Evolutionary conservation across 2,113 vertebrate genomes (phyloP).

Genomic region (Acrocephalus kingi): DNA sequence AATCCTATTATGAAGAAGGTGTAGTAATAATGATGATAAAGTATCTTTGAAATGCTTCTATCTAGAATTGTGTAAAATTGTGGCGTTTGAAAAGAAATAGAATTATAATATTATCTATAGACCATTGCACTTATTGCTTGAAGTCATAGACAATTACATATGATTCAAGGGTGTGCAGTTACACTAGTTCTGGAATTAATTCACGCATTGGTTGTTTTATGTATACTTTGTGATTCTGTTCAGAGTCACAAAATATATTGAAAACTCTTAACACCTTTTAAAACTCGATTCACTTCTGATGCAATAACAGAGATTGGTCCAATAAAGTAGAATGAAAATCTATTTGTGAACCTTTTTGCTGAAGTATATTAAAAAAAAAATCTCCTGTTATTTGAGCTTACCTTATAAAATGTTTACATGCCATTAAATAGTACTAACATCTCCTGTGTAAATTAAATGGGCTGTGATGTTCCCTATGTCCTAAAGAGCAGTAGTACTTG

Average conservation of each 20-base stretch:
- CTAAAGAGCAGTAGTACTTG: constrained; percentile 59
- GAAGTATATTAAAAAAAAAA: constrained; percentile 77
- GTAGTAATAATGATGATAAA: background rate
- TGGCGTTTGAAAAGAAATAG: background rate
- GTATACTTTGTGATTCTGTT: constrained; percentile 62
- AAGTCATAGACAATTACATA: constrained; percentile 8
- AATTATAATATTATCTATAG: background rate
- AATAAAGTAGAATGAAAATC: constrained; percentile 75
- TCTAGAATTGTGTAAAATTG: background rate
- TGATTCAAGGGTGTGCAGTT: constrained; percentile 26
- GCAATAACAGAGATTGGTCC: constrained; percentile 70
- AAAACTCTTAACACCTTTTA: constrained; percentile 82
- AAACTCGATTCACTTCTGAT: constrained; percentile 74
- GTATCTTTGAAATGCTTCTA: background rate
- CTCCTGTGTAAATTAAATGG: constrained; percentile 77
- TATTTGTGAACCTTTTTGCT: constrained; percentile 77
- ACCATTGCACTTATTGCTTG: background rate
- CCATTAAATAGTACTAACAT: constrained; percentile 78
- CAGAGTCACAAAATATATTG: constrained; percentile 74
- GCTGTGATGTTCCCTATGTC: constrained; percentile 71
- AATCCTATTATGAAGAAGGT: background rate
- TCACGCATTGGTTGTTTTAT: constrained; percentile 63
- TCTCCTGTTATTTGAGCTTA: constrained; percentile 75
- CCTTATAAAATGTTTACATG: constrained; percentile 84
- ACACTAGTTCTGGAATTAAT: constrained; percentile 73